Conservation (phyloP, 2,797 vertebrate genomes). For the Galago senegalensis region DNA sequence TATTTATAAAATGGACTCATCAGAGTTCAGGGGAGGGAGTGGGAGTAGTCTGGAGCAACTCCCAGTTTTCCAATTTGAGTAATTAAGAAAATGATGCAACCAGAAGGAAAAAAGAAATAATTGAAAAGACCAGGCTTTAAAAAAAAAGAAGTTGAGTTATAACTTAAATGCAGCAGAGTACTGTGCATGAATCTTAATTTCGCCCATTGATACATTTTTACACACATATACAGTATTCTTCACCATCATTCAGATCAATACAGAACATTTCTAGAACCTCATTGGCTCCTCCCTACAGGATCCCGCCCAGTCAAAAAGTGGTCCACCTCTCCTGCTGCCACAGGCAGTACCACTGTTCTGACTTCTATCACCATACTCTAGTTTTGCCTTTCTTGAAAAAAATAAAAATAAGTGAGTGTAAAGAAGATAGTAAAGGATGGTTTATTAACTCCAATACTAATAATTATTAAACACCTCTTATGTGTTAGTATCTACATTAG, state of each 20-base stretch:
- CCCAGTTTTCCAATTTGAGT: conserved; percentile 1
- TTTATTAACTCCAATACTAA: neutral
- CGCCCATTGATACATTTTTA: conserved; percentile 3
- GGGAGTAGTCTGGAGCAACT: neutral
- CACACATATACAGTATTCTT: neutral
- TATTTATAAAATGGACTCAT: neutral
- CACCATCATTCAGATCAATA: neutral
- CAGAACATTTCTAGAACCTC: neutral
- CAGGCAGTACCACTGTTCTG: neutral
- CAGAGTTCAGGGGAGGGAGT: neutral
- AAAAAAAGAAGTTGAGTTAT: neutral
- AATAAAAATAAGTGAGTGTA: neutral
- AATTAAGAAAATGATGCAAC: conserved; percentile 21
- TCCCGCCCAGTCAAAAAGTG: neutral
- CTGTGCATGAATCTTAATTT: neutral
- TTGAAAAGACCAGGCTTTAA: neutral
- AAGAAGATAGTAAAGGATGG: neutral
- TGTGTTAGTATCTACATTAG: neutral
- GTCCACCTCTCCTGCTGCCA: neutral
- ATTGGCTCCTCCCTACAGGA: neutral
- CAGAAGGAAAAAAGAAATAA: conserved; percentile 39
- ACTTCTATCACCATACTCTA: neutral
- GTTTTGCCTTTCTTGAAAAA: conserved; percentile 2
- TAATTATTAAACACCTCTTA: neutral
- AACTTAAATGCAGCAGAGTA: neutral